Base-by-base conservation (phyloP, 2,113 vertebrate species). In the Nanorana parkeri region DNA sequence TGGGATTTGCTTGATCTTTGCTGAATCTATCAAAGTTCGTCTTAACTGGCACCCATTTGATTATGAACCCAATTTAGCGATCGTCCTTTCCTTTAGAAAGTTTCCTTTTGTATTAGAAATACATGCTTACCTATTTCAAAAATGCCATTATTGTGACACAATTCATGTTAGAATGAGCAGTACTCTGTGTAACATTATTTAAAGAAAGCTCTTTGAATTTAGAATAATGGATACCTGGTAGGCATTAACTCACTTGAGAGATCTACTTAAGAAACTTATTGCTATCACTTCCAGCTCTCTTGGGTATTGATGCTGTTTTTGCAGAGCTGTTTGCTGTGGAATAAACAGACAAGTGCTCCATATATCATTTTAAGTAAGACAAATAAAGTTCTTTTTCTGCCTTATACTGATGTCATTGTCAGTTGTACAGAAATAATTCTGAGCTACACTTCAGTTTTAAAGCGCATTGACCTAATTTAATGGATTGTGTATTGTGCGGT, bases 311-410 rank as follows among this genome's bases (percentile, higher is more conserved):
- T 0, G 88, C 90, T 92, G 92, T 90, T 93, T 93, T 91, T 92
- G 91, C 92, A 93, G 93, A 94, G 94, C 93, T 92, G 89, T 94
- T 94, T 94, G 91, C 92, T 85, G 93, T 90, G 89, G 93, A 93
- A 93, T 94, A 93, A 94, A 93, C 92, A 94, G 93, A 94, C 93
- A 94, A 94, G 91, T 93, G 90, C 91, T 94, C 94, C 90, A 94
- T 94, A 93, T 92, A 93, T 94, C 94, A 94, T 93, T 92, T 94
- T 94, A 94, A 94, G 93, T 94, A 94, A 94, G 94, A 94, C 94
- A 93, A 94, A 94, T 93, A 94, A 93, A 94, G 93, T 93, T 92
- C 92, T 91, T 90, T 91, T 93, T 93, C 93, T 89, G 89, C 93
- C 93, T 94, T 93, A 92, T 92, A 94, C 91, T 93, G 88, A 93